phyloP scores from a whole-genome alignment of 2,113 vertebrate genomes.

The Piaya cayana region DNA sequence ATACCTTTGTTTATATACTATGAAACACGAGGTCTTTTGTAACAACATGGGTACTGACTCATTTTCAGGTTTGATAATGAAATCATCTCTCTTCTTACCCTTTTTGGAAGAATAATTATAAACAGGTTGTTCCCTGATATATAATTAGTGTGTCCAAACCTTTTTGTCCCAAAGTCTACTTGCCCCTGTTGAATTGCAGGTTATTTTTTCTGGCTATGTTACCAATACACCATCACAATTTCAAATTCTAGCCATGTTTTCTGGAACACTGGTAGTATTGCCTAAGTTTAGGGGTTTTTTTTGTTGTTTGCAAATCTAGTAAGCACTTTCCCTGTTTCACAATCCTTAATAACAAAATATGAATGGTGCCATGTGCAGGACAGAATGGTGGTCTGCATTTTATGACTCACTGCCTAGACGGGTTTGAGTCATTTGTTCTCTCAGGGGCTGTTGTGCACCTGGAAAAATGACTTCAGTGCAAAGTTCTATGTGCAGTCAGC shows the following conservation, averaged over 20 bases:
- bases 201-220: not conserved
- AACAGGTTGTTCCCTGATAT: not conserved
- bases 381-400: not conserved
- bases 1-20: not conserved
- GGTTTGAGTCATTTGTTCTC: not conserved
- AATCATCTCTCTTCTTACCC: not conserved
- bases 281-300: not conserved
- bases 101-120: not conserved
- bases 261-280: not conserved
- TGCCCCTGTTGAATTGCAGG: not conserved
- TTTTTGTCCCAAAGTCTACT: not conserved
- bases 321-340: not conserved
- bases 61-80: not conserved
- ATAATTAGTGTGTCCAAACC: not conserved
- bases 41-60: not conserved
- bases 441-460: not conserved
- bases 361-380: not conserved
- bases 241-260: not conserved
- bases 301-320: not conserved
- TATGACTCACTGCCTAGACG: rapidly evolving
- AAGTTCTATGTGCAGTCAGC: not conserved
- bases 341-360: not conserved
- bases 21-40: not conserved
- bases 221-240: not conserved
- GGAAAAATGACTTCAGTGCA: not conserved